phyloP scores from a whole-genome alignment of 2,797 vertebrate species.

The Peromyscus eremicus region DNA sequence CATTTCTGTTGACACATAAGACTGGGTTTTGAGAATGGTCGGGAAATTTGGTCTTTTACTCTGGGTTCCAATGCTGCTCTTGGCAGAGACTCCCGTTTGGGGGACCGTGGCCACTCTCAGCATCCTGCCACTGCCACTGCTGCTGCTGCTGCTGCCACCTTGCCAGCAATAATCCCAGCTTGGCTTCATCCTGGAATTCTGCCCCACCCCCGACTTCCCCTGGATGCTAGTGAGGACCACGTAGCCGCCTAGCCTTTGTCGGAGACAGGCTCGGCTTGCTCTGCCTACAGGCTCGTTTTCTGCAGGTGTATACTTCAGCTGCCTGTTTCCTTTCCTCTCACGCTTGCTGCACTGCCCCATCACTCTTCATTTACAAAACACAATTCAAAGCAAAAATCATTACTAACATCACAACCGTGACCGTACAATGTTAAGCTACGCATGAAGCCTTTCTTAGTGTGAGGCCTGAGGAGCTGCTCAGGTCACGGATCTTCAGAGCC shows the following conservation, averaged over 20 bases:
- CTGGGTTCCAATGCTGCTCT: background rate
- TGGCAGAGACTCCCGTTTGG: background rate
- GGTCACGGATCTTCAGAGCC: background rate
- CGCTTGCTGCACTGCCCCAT: background rate
- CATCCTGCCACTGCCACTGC: background rate
- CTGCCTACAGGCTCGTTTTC: background rate
- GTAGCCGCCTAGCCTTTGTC: background rate
- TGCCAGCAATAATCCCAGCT: background rate
- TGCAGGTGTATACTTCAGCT: background rate
- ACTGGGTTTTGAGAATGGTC: background rate
- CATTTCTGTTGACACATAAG: background rate
- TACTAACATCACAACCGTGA: background rate
- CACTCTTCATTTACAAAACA: conserved; percentile 12
- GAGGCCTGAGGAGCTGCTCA: background rate
- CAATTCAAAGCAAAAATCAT: conserved; percentile 26
- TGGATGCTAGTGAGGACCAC: too few species aligned
- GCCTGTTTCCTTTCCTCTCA: background rate
- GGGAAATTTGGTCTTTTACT: background rate
- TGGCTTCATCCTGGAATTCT: background rate
- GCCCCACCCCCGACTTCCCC: background rate
- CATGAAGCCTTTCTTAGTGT: background rate
- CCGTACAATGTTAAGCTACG: background rate
- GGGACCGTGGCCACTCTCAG: background rate
- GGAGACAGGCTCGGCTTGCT: background rate
- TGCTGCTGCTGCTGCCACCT: background rate